Evolutionary conservation across 2,797 vertebrate species (phyloP).

Genomic region (Dendrocincla fuliginosa): DNA sequence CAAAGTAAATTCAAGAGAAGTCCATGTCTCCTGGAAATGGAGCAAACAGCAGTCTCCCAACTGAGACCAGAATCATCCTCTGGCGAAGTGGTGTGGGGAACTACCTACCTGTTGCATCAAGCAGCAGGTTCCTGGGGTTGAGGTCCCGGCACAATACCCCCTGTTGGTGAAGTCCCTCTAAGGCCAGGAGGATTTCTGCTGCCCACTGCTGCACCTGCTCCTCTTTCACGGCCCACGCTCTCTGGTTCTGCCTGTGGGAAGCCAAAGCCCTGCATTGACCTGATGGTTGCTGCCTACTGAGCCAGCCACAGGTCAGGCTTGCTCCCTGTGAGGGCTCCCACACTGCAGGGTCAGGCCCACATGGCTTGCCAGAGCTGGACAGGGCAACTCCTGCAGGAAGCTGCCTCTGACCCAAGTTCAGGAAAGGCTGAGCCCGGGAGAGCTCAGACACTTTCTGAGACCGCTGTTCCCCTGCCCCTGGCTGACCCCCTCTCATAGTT

Average conservation of each 20-base stretch:
- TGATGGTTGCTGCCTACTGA: background rate
- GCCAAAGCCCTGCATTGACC: background rate
- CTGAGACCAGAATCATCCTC: background rate
- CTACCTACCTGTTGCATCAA: slow-evolving; percentile 86
- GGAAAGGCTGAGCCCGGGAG: slow-evolving; percentile 22
- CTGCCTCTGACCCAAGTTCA: background rate
- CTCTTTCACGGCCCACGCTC: slow-evolving; percentile 82
- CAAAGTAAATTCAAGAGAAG: background rate
- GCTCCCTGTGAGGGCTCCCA: background rate
- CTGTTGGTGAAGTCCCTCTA: slow-evolving; percentile 94
- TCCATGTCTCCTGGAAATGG: background rate
- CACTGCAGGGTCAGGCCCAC: background rate
- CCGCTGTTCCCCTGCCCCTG: background rate
- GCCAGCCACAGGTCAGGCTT: background rate
- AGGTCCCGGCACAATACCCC: slow-evolving; percentile 93
- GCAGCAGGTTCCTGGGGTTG: slow-evolving; percentile 92
- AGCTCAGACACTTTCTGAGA: slow-evolving; percentile 45
- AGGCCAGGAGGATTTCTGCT: slow-evolving; percentile 89
- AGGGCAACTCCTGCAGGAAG: background rate
- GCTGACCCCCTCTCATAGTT: background rate
- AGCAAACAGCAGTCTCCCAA: background rate
- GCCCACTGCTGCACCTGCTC: slow-evolving; percentile 89
- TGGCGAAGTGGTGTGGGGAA: background rate
- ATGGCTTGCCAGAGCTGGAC: background rate
- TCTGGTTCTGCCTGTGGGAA: background rate